Conservation (phyloP, 2,797 vertebrate genomes). For the Sphaeramia orbicularis region DNA sequence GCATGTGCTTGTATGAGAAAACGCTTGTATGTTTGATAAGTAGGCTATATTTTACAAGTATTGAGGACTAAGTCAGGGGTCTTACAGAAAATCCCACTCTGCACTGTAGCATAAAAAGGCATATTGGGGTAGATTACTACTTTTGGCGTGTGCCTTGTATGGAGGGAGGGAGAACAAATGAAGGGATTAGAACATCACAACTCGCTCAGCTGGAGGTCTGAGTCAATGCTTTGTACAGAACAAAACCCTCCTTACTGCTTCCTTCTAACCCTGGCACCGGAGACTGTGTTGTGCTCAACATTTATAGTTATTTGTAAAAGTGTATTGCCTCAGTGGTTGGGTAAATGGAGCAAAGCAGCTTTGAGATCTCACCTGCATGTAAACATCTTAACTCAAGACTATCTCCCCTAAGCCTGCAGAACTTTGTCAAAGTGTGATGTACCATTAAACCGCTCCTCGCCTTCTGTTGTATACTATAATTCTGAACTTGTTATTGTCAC, state of each 20-base stretch:
- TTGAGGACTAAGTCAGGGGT: background rate
- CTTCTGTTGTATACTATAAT: background rate
- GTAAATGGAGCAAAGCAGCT: constrained; percentile 51
- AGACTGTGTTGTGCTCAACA: constrained; percentile 44
- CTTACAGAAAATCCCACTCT: constrained; percentile 20
- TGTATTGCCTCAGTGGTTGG: constrained; percentile 41
- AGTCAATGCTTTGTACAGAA: constrained; percentile 48
- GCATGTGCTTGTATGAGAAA: background rate
- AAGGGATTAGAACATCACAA: constrained; percentile 59
- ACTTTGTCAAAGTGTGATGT: constrained; percentile 29
- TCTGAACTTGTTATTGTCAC: constrained; percentile 6
- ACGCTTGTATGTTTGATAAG: constrained; percentile 3
- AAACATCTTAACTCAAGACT: constrained; percentile 28
- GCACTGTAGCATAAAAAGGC: constrained; percentile 26
- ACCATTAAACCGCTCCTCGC: background rate
- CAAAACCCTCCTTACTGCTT: constrained; percentile 54
- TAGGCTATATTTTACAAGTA: constrained; percentile 1
- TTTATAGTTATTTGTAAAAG: constrained; percentile 57
- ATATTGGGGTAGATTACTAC: constrained; percentile 53
- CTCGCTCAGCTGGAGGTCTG: constrained; percentile 67
- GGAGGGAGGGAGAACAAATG: constrained; percentile 59
- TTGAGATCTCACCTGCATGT: constrained; percentile 49
- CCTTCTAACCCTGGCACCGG: constrained; percentile 37
- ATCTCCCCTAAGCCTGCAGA: constrained; percentile 22
- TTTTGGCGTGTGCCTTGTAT: constrained; percentile 45